Percentiles rank a stretch among this genome's conserved stretches.
phyloP scores from a whole-genome alignment of 2,797 vertebrate genomes.

The Eptatretus atami region DNA sequence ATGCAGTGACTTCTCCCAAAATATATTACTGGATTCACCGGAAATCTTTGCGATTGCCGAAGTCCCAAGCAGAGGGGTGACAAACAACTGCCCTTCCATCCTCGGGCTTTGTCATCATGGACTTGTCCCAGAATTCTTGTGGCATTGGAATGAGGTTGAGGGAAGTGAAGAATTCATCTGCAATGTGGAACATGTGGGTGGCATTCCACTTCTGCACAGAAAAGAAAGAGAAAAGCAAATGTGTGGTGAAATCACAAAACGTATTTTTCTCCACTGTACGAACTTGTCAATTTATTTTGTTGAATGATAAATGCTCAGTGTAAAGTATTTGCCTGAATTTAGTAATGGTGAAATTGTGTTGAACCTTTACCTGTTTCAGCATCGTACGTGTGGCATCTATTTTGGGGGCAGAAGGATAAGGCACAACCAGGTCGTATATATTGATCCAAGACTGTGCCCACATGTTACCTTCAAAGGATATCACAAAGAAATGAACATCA shows the following conservation, averaged over 20 bases:
- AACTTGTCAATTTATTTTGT: background rate
- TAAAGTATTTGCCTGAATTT: no score
- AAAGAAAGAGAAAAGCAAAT: no score
- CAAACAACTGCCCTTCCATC: slow-evolving; percentile 49
- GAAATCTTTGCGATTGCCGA: slow-evolving; percentile 73
- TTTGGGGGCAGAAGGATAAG: slow-evolving; percentile 40
- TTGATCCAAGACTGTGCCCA: slow-evolving; percentile 93
- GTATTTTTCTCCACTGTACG: background rate
- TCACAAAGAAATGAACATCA: no score
- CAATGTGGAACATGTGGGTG: slow-evolving; percentile 49
- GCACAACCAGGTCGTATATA: slow-evolving; percentile 44
- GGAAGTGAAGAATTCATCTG: slow-evolving; percentile 45
- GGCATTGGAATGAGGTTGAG: slow-evolving; percentile 47
- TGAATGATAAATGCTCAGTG: no score
- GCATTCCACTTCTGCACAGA: slow-evolving; percentile 39
- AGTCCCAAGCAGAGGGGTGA: slow-evolving; percentile 75
- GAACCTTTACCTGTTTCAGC: slow-evolving; percentile 27
- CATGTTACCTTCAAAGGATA: slow-evolving; percentile 46
- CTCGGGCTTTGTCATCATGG: slow-evolving; percentile 42
- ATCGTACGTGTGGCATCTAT: slow-evolving; percentile 73
- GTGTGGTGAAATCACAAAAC: no score
- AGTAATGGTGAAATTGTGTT: no score
- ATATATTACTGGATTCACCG: slow-evolving; percentile 18
- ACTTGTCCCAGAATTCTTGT: slow-evolving; percentile 38
- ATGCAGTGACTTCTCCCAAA: no score